phyloP scores from a whole-genome alignment of 2,797 vertebrate genomes.

The Acipenser transmontanus region DNA sequence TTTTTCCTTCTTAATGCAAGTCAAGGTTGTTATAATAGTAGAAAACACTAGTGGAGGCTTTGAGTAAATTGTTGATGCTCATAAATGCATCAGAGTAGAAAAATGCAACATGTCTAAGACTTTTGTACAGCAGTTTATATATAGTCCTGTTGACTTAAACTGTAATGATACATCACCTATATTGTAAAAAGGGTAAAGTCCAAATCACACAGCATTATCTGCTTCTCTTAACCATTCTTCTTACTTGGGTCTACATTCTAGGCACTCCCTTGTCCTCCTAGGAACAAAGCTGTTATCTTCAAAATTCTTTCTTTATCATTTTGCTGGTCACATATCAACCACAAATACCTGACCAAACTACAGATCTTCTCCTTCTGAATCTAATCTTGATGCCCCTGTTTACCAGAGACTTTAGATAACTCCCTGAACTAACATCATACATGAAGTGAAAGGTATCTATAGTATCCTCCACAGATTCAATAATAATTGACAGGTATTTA shows the following conservation, averaged over 20 bases:
- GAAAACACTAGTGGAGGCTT: too few relatives aligned
- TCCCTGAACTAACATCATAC: neutral
- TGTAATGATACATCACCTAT: too few relatives aligned
- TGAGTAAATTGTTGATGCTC: too few relatives aligned
- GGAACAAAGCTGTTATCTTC: neutral
- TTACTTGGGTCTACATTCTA: neutral
- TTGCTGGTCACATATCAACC: neutral
- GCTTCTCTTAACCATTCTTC: neutral
- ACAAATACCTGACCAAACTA: neutral
- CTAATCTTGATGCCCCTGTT: neutral
- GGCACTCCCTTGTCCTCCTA: neutral
- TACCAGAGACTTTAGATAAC: neutral
- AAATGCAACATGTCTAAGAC: too few relatives aligned
- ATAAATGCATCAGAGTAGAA: too few relatives aligned
- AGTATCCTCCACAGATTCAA: slow-evolving; percentile 23
- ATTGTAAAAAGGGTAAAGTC: too few relatives aligned
- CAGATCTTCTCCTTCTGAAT: neutral
- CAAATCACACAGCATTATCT: too few relatives aligned
- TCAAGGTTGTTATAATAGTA: too few relatives aligned
- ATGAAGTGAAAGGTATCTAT: slow-evolving; percentile 16
- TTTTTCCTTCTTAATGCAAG: too few relatives aligned
- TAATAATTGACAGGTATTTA: slow-evolving; percentile 28
- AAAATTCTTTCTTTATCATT: neutral
- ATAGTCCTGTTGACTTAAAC: too few relatives aligned
- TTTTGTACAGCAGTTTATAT: too few relatives aligned